A percentile compares a stretch with the other conserved stretches of the same genome.
Conservation (phyloP, 1,140 invertebrate species). For the Apolygus lucorum region DNA sequence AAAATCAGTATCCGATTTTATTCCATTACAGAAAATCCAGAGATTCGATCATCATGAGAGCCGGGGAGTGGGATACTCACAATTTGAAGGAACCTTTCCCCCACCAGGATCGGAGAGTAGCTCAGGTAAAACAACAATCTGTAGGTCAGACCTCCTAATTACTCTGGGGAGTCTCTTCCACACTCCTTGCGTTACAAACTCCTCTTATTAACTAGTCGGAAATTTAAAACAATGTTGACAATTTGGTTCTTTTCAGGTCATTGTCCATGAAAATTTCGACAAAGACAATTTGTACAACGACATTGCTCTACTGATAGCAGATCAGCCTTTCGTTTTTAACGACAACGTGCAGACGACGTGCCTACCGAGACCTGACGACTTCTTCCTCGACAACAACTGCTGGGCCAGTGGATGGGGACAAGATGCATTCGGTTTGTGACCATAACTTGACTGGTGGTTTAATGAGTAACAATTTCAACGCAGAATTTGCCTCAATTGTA, state of each 20-base stretch:
- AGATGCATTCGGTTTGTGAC: conserved; percentile 49
- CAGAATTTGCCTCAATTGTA: too few species aligned
- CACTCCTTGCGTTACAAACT: too few species aligned
- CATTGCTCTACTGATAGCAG: conserved; percentile 54
- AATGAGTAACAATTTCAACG: conserved; percentile 31
- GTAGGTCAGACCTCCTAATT: too few species aligned
- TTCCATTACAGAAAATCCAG: conserved; percentile 26
- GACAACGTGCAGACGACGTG: conserved; percentile 65
- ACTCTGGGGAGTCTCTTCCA: too few species aligned
- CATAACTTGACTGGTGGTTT: too few species aligned
- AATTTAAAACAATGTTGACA: too few species aligned
- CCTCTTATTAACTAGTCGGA: too few species aligned
- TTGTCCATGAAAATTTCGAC: conserved; percentile 45
- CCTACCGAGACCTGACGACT: conserved; percentile 46
- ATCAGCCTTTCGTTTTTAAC: conserved; percentile 45
- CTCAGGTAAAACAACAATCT: too few species aligned
- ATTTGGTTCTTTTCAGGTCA: conserved; percentile 41
- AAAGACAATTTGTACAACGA: conserved; percentile 54
- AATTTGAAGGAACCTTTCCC: conserved; percentile 58
- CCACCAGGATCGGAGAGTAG: conserved; percentile 60
- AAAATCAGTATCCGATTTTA: too few species aligned
- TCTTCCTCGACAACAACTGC: conserved; percentile 44
- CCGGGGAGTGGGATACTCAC: conserved; percentile 58
- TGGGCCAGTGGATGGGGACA: conserved; percentile 65
- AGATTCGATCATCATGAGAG: conserved; percentile 30